Base-by-base conservation (phyloP, 2,888 invertebrate genomes). In the Epinotia brunnichana region DNA sequence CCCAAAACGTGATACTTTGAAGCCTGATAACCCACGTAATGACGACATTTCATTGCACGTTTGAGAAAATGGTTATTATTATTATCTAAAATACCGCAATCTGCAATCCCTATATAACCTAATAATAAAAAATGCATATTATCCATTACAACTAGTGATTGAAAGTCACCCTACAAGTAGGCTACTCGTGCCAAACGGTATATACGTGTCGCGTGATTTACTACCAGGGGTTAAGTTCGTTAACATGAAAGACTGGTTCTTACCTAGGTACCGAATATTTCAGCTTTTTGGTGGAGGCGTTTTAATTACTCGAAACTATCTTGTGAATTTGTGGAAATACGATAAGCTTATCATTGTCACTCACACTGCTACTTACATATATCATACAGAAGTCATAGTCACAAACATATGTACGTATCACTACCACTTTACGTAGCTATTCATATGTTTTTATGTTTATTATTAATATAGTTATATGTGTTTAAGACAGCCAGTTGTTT, bases 81-180 rank as follows among this genome's bases (percentile, higher is more conserved):
- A 29, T 0, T 29, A 29, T 29, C 11, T 10, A 41, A 41, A 11
- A 41, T 41, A 41, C 44, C 44, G n/a, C 44, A 5, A 29, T 29
- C 7, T 29, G 5, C 5, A 29, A 29, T 29, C 29, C 7, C 7
- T 7, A 29, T 7, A 29, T 29, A 7, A 29, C 29, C 7, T 29
- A 29, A 29, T 48, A 48, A 48, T 48, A 48, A 13, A n/a, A 44
- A 48, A 48, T 13, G 13, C 13, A 41, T 13, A 13, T 13, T 41
- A 41, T 41, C 13, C 13, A 3, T 41, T 41, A 41, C 41, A 13
- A 41, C 13, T 24, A 69, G 41, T 17, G 21, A 62, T 5, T 64
- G n/a, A 59, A 56, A 70, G 70, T 51, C 70, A 70, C 29, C 63
- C 70, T 70, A 69, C 66, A 62, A 69, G 48, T 13, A 10, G 54